These are phyloP conservation scores for Platalea minor DNA, from an alignment of 2,797 vertebrate genomes.

Conservation along the genomic window DNA sequence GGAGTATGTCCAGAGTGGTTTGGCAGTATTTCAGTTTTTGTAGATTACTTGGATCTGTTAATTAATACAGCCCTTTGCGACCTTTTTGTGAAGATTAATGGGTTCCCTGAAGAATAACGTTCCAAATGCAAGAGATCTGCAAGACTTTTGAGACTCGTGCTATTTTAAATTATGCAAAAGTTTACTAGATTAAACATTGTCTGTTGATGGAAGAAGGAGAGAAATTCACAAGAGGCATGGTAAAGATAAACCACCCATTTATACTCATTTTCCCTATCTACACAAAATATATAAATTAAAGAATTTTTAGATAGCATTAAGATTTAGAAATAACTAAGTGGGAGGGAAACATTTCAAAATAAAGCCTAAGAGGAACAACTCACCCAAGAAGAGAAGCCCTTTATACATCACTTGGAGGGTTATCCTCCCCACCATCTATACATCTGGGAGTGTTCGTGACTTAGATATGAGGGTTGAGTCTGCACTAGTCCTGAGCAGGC, in stretches of 20 bases:
- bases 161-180: slow-evolving; percentile 23
- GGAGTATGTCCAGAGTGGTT: neutral
- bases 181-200: slow-evolving; percentile 52
- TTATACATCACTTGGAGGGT: neutral
- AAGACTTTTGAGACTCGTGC: slow-evolving; percentile 16
- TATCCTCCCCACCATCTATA: neutral
- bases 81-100: slow-evolving; percentile 58
- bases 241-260: neutral
- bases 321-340: neutral
- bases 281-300: neutral
- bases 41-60: slow-evolving; percentile 56
- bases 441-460: neutral
- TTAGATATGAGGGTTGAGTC: neutral
- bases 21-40: slow-evolving; percentile 49
- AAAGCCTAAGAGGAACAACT: neutral
- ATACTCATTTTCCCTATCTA: neutral
- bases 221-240: neutral
- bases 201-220: slow-evolving; percentile 21
- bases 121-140: neutral
- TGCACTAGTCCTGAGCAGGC: neutral
- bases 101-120: slow-evolving; percentile 43
- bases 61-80: slow-evolving; percentile 53
- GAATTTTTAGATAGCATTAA: neutral
- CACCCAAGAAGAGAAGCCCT: neutral
- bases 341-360: neutral